Percentiles rank a stretch among this genome's conserved stretches.
Conservation (phyloP, 2,888 invertebrate genomes). For the Drosophila ezoana region DNA sequence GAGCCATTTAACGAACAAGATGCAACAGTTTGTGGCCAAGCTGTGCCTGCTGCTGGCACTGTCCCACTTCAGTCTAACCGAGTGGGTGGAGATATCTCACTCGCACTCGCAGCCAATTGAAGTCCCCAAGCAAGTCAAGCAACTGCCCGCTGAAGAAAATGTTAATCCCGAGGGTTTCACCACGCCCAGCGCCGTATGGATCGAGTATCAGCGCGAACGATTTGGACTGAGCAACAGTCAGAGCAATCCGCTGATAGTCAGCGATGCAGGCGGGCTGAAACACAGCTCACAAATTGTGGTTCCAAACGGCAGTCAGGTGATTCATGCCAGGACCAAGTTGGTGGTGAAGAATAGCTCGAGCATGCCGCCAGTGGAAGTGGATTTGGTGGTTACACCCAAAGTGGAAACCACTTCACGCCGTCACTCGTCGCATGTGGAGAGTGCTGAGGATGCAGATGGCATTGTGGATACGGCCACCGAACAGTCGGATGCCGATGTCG, state of each 20-base stretch:
- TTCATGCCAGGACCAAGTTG: constrained; percentile 65
- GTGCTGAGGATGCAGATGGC: constrained; percentile 17
- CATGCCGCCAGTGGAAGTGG: constrained; percentile 25
- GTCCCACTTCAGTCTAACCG: constrained; percentile 30
- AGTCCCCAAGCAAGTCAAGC: not conserved
- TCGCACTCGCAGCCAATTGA: constrained; percentile 31
- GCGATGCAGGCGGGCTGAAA: constrained; percentile 61
- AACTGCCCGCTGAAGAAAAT: constrained; percentile 1
- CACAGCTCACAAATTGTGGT: constrained; percentile 67
- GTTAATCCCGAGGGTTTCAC: constrained; percentile 38
- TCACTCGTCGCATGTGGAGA: constrained; percentile 44
- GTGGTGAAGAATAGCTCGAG: constrained; percentile 37
- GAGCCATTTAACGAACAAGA: constrained; percentile 34
- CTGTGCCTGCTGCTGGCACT: constrained; percentile 36
- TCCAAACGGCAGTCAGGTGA: constrained; percentile 58
- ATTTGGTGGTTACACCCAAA: constrained; percentile 52
- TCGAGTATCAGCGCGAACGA: constrained; percentile 83
- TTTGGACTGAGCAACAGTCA: constrained; percentile 62
- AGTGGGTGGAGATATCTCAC: constrained; percentile 64
- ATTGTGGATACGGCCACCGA: constrained; percentile 42
- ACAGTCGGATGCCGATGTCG: constrained; percentile 9
- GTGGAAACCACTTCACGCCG: constrained; percentile 69
- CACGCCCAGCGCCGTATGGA: constrained; percentile 82
- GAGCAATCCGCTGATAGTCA: constrained; percentile 60
- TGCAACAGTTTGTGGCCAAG: constrained; percentile 35